Evolutionary conservation across 2,797 vertebrate species (phyloP).

Genomic region (Hippocampus kuda): DNA sequence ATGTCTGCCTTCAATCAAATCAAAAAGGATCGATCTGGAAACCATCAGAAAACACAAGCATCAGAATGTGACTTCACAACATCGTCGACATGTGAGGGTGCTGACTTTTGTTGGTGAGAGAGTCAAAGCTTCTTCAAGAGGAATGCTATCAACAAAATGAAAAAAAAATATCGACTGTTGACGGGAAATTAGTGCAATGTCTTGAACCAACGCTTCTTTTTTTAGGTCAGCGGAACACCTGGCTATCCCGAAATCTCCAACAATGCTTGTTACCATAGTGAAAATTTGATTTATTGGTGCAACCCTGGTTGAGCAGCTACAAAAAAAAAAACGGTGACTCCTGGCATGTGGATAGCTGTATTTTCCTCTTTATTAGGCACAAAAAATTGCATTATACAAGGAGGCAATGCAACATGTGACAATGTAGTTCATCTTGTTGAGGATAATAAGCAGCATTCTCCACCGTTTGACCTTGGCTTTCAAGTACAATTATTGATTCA

Average conservation of each 20-base stretch:
- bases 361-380: background rate
- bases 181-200: too few relatives aligned
- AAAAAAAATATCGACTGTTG: too few relatives aligned
- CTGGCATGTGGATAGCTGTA: background rate
- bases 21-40: background rate
- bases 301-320: too few relatives aligned
- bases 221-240: too few relatives aligned
- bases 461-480: background rate
- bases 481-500: background rate
- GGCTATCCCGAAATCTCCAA: too few relatives aligned
- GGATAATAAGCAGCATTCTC: background rate
- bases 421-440: background rate
- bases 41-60: background rate
- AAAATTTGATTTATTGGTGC: background rate
- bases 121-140: too few relatives aligned
- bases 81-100: constrained; percentile 1
- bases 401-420: background rate
- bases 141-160: too few relatives aligned
- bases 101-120: constrained; percentile 22
- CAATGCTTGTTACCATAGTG: too few relatives aligned
- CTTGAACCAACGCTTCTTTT: background rate
- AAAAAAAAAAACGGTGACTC: background rate
- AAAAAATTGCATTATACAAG: background rate
- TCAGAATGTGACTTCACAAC: background rate
- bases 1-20: background rate